phyloP scores from a whole-genome alignment of 2,888 invertebrate genomes.

The Macrophya annulata region DNA sequence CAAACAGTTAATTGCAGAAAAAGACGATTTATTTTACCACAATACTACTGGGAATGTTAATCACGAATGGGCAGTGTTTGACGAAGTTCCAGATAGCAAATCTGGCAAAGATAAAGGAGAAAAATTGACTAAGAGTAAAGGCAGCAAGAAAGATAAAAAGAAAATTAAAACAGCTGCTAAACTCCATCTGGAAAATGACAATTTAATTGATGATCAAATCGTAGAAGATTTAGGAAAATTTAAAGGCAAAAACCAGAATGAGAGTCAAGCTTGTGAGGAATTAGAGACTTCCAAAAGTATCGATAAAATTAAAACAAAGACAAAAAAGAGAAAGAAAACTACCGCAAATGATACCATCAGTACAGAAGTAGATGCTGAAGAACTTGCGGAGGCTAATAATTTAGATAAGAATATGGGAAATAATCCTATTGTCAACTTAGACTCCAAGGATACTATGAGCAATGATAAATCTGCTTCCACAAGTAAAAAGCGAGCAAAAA shows the following conservation, averaged over 20 bases:
- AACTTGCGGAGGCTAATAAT: not conserved
- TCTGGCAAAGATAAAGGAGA: constrained; percentile 49
- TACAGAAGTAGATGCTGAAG: not conserved
- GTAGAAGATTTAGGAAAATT: not conserved
- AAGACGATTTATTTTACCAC: constrained; percentile 30
- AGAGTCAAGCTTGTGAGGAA: constrained; percentile 22
- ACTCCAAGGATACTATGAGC: not conserved
- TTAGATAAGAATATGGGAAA: not conserved
- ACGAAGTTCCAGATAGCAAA: constrained; percentile 30
- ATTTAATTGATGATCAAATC: not conserved
- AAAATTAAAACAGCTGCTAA: constrained; percentile 59
- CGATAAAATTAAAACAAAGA: constrained; percentile 6
- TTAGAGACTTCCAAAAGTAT: constrained; percentile 17
- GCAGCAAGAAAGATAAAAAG: constrained; percentile 52
- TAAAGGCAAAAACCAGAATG: not conserved
- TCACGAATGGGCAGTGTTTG: constrained; percentile 47
- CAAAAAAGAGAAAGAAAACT: constrained; percentile 34
- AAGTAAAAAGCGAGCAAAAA: constrained; percentile 38
- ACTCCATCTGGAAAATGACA: not conserved
- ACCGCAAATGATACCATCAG: not conserved
- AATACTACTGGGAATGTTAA: constrained; percentile 34
- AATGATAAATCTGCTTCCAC: constrained; percentile 33
- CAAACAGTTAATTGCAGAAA: constrained; percentile 28
- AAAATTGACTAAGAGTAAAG: constrained; percentile 51
- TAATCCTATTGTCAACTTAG: not conserved